Percentiles rank a stretch among this genome's conserved stretches.
Evolutionary conservation across 2,797 vertebrate species (phyloP).

Genomic region (Poeciliopsis presidionis): DNA sequence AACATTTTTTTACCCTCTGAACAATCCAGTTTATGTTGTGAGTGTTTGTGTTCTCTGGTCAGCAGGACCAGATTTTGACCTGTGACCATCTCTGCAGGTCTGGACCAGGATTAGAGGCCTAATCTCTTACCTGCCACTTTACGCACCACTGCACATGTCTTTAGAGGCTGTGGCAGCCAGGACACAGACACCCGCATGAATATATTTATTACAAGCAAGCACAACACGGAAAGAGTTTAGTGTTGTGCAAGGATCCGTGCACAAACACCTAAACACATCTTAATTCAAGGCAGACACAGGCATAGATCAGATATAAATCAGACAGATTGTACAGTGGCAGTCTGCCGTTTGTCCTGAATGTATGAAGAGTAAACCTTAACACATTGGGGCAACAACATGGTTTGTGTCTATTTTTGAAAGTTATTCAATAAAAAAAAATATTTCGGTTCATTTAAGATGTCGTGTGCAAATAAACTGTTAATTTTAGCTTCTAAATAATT

Average conservation of each 20-base stretch:
- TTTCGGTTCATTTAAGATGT: neutral
- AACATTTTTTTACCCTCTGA: neutral
- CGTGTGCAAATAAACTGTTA: neutral
- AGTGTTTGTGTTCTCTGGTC: slow-evolving; percentile 62
- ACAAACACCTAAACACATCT: neutral
- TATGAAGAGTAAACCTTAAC: neutral
- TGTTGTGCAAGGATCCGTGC: slow-evolving; percentile 20
- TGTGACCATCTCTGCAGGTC: slow-evolving; percentile 80
- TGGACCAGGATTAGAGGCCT: slow-evolving; percentile 82
- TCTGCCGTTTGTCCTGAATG: neutral
- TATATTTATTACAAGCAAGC: slow-evolving; percentile 10
- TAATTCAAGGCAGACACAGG: neutral
- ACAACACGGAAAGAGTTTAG: slow-evolving; percentile 22
- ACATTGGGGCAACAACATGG: neutral
- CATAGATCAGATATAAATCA: neutral
- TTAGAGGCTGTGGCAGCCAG: slow-evolving; percentile 61
- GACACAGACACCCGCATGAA: slow-evolving; percentile 36
- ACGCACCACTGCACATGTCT: slow-evolving; percentile 80
- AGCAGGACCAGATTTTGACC: slow-evolving; percentile 86
- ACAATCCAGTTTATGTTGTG: neutral
- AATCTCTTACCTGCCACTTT: slow-evolving; percentile 86
- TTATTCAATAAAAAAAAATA: neutral
- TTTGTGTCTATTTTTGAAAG: neutral
- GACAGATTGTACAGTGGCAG: too few species aligned
- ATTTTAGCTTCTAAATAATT: too few species aligned